Conservation (phyloP, 2,797 vertebrate species). For the Ceyx erithaca region DNA sequence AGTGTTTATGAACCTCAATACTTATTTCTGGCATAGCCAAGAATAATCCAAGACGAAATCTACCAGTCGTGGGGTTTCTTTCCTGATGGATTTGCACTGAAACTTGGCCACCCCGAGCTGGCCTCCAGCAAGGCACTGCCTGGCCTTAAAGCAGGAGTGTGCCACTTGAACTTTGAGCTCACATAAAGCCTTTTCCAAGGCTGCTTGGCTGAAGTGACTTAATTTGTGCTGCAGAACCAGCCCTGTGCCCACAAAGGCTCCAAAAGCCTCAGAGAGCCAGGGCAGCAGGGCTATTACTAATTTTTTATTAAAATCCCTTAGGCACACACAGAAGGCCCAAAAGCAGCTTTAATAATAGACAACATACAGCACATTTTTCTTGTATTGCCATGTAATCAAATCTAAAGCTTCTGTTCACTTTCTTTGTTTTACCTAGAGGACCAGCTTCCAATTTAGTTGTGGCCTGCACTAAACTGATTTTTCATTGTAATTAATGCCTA, state of each 20-base stretch:
- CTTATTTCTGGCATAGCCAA: constrained; percentile 55
- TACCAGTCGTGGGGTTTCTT: constrained; percentile 1
- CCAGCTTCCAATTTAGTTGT: constrained; percentile 86
- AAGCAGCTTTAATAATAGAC: constrained; percentile 87
- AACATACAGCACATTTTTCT: constrained; percentile 87
- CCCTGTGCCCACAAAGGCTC: constrained; percentile 68
- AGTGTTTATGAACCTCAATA: constrained; percentile 56
- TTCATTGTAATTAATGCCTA: constrained; percentile 89
- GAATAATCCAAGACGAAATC: constrained; percentile 57
- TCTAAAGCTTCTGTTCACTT: constrained; percentile 83
- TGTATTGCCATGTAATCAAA: constrained; percentile 88
- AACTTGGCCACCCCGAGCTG: constrained; percentile 48
- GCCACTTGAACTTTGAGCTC: constrained; percentile 74
- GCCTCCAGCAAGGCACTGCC: constrained; percentile 51
- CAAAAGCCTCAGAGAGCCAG: constrained; percentile 68
- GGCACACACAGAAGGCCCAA: constrained; percentile 80
- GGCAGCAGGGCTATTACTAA: constrained; percentile 82
- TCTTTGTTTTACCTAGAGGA: constrained; percentile 88
- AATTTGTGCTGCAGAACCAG: constrained; percentile 77
- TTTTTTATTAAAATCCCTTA: constrained; percentile 86
- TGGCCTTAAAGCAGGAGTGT: constrained; percentile 57
- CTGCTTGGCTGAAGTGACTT: constrained; percentile 78
- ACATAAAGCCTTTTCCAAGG: constrained; percentile 66
- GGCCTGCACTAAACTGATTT: constrained; percentile 87
- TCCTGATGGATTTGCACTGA: constrained; percentile 66